A percentile compares a stretch with the other conserved stretches of the same genome.
Conservation (phyloP, 1,140 invertebrate species). For the Euwallacea fornicatus region DNA sequence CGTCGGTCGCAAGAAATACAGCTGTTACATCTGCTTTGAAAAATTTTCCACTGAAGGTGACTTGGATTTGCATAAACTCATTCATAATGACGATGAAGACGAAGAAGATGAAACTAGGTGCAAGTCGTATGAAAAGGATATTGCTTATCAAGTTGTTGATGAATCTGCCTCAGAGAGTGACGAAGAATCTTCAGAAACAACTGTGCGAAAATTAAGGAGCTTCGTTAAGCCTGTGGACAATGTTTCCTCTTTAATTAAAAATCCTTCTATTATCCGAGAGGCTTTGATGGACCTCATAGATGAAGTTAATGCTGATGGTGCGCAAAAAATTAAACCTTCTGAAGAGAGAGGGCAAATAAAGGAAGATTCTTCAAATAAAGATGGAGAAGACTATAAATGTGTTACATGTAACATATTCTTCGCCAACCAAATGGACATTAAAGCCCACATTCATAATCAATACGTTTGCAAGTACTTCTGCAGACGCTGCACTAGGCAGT, state of each 20-base stretch:
- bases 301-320: conserved; percentile 2
- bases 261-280: too few relatives aligned
- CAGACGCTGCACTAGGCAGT: conserved; percentile 26
- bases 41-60: conserved; percentile 32
- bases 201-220: too few relatives aligned
- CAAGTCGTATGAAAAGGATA: neutral
- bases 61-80: conserved; percentile 30
- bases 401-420: conserved; percentile 22
- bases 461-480: conserved; percentile 36
- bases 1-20: conserved; percentile 22
- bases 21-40: conserved; percentile 40
- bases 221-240: neutral
- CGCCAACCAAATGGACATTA: conserved; percentile 22
- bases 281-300: neutral
- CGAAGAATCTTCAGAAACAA: neutral
- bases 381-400: conserved; percentile 22
- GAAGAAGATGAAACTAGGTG: conserved; percentile 9
- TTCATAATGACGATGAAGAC: conserved; percentile 32
- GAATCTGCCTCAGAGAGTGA: neutral
- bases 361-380: neutral
- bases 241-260: too few relatives aligned
- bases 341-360: too few relatives aligned
- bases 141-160: too few relatives aligned
- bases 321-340: neutral
- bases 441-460: conserved; percentile 19